phyloP scores from a whole-genome alignment of 2,113 vertebrate genomes.

The Camelus bactrianus region DNA sequence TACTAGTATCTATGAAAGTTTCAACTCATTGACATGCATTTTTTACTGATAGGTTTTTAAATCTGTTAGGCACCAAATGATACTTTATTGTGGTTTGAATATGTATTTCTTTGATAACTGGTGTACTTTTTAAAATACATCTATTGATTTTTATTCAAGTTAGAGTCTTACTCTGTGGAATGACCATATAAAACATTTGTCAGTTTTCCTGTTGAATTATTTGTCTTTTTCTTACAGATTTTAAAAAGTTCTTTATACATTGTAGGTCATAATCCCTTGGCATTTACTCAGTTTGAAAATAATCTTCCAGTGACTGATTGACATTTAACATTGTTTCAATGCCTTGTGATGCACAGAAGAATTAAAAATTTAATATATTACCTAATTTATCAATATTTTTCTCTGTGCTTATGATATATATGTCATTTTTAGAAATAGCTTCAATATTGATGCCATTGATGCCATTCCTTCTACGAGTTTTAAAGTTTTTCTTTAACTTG shows the following conservation, averaged over 20 bases:
- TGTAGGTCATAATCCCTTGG: not conserved
- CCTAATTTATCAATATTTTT: not conserved
- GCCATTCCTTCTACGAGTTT: not conserved
- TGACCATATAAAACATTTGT: not conserved
- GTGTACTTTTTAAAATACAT: not conserved
- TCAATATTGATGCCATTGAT: not conserved
- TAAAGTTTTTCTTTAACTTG: not conserved
- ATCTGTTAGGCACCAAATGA: not conserved
- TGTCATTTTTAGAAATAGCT: not conserved
- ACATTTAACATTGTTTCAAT: not conserved
- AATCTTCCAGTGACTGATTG: not conserved
- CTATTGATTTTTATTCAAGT: not conserved
- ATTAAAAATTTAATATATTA: not conserved
- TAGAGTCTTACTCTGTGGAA: not conserved
- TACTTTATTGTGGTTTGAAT: not conserved
- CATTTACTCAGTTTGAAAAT: slow-evolving; percentile 19
- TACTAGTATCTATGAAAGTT: not conserved
- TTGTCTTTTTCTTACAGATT: not conserved
- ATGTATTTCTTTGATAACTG: not conserved
- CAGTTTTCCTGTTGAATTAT: not conserved
- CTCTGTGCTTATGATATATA: not conserved
- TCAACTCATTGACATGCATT: not conserved
- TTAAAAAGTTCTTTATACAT: not conserved
- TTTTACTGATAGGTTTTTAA: not conserved
- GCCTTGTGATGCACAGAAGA: not conserved